phyloP scores from a whole-genome alignment of 2,113 vertebrate species.

The Spea bombifrons region DNA sequence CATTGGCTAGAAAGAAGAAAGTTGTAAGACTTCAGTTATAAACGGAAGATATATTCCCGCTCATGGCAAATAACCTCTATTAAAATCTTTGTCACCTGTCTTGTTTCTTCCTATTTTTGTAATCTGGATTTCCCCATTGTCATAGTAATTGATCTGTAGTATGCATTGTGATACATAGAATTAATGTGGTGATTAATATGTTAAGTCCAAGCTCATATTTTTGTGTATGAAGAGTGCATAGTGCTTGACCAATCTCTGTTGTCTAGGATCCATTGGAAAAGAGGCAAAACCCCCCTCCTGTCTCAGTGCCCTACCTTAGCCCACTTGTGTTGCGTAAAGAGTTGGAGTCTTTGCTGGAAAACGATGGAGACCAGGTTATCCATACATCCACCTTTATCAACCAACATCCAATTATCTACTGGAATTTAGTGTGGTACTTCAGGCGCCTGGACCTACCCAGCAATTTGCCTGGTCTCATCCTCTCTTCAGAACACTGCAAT shows the following conservation, averaged over 20 bases:
- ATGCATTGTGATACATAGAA: no score
- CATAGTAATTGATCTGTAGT: no score
- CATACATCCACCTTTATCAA: conserved; percentile 94
- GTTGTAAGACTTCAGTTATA: no score
- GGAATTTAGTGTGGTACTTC: conserved; percentile 98
- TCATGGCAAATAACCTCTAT: no score
- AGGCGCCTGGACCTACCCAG: conserved; percentile 86
- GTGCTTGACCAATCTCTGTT: not conserved
- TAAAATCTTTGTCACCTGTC: no score
- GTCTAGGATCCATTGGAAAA: conserved; percentile 79
- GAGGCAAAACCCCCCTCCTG: conserved; percentile 81
- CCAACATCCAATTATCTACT: conserved; percentile 98
- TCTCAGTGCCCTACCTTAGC: conserved; percentile 94
- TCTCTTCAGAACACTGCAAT: conserved; percentile 96
- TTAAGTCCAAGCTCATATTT: not conserved
- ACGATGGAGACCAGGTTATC: conserved; percentile 95
- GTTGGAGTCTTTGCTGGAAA: conserved; percentile 91
- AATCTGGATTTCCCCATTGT: no score
- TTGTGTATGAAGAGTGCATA: not conserved
- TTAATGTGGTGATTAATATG: no score
- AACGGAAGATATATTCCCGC: no score
- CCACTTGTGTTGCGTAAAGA: conserved; percentile 94
- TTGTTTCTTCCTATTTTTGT: no score
- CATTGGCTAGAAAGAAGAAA: no score
- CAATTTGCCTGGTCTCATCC: conserved; percentile 90